Evolutionary conservation across 2,888 invertebrate genomes (phyloP).

Genomic region (Thymelicus lineola): DNA sequence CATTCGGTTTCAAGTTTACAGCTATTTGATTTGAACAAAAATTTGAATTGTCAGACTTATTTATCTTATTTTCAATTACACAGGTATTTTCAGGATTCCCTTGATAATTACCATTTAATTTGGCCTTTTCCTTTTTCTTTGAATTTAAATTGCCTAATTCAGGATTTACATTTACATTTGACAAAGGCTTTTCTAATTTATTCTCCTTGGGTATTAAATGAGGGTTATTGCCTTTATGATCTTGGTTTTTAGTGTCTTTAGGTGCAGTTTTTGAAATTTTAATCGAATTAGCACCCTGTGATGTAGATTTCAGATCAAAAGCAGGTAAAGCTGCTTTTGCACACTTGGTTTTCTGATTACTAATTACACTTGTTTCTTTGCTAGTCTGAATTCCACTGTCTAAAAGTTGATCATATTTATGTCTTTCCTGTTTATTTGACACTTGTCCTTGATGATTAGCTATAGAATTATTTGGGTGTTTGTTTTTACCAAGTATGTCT

Average conservation of each 20-base stretch:
- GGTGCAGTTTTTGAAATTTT: conserved; percentile 10
- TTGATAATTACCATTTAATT: conserved; percentile 1
- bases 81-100: not conserved
- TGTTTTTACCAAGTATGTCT: conserved; percentile 14
- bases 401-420: not conserved
- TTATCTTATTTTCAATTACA: conserved; percentile 8
- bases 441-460: not conserved
- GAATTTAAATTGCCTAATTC: not conserved
- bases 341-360: not conserved
- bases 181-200: not conserved
- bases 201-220: not conserved
- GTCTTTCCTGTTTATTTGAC: not conserved
- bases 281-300: not conserved
- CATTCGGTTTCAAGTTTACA: not conserved
- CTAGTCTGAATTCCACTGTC: not conserved
- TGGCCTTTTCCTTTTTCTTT: not conserved
- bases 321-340: conserved; percentile 4
- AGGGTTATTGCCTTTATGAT: not conserved
- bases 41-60: conserved; percentile 6
- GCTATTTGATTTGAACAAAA: conserved; percentile 4
- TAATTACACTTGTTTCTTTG: not conserved
- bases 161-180: not conserved
- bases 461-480: not conserved
- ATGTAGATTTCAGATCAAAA: not conserved
- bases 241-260: conserved; percentile 1